Percentiles rank a stretch among this genome's conserved stretches.
These are phyloP conservation scores for Camelus bactrianus DNA, from an alignment of 2,113 vertebrate genomes.

Conservation along the genomic window DNA sequence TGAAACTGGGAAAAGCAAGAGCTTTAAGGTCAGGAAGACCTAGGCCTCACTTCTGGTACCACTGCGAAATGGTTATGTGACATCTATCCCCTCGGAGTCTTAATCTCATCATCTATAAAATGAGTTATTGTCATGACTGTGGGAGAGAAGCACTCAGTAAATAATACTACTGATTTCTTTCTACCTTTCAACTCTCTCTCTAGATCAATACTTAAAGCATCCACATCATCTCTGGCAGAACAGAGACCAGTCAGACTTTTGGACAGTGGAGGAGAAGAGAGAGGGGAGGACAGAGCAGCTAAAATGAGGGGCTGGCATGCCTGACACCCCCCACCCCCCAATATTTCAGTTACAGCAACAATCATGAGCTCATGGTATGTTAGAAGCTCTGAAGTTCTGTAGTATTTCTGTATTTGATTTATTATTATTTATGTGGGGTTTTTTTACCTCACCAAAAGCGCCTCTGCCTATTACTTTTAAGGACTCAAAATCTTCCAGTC, in stretches of 20 bases:
- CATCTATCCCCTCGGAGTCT: neutral
- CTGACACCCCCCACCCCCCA: neutral
- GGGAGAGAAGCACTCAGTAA: neutral
- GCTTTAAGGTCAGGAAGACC: neutral
- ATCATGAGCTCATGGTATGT: neutral
- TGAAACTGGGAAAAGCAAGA: neutral
- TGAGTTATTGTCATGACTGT: neutral
- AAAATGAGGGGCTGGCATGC: neutral
- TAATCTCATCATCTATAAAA: neutral
- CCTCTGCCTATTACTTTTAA: constrained; percentile 93
- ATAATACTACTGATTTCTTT: neutral
- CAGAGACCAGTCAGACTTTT: neutral
- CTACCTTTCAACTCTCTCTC: constrained; percentile 15
- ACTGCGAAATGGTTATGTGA: neutral
- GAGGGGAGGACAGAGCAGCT: neutral
- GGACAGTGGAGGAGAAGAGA: neutral
- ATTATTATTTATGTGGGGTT: neutral
- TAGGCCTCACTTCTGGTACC: neutral
- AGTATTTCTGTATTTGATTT: neutral
- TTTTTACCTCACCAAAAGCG: constrained; percentile 92
- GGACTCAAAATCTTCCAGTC: constrained; percentile 93
- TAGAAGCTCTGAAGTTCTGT: neutral
- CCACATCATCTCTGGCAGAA: neutral
- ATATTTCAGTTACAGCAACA: neutral
- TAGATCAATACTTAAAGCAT: constrained; percentile 29